Percentiles rank a stretch among this genome's conserved stretches.
Conservation (phyloP, 2,888 invertebrate genomes). For the Latheticus oryzae region DNA sequence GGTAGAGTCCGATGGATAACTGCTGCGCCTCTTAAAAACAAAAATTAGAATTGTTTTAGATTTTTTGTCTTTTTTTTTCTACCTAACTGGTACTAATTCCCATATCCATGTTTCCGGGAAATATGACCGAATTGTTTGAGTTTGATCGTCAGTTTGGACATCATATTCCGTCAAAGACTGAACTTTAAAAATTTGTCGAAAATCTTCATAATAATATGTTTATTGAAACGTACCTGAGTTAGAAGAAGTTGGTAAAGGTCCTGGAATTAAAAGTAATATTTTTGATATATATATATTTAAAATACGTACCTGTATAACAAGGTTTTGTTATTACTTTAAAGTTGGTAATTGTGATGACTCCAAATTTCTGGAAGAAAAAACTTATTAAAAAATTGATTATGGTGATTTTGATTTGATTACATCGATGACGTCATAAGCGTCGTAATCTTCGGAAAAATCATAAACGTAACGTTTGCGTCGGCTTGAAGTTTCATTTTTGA, state of each 20-base stretch:
- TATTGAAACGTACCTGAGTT: conserved; percentile 26
- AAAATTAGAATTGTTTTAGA: conserved; percentile 15
- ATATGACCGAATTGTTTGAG: conserved; percentile 62
- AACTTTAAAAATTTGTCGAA: conserved; percentile 45
- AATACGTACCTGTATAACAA: conserved; percentile 59
- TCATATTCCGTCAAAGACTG: conserved; percentile 54
- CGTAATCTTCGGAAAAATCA: conserved; percentile 57
- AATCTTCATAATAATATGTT: conserved; percentile 6
- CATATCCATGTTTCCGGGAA: conserved; percentile 77
- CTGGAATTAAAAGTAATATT: conserved; percentile 43
- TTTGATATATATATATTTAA: neutral
- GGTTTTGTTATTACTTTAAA: conserved; percentile 69
- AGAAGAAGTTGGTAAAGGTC: conserved; percentile 42
- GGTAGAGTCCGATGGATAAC: conserved; percentile 65
- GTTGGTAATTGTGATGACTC: conserved; percentile 69
- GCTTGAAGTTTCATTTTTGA: conserved; percentile 38
- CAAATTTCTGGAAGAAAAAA: conserved; percentile 66
- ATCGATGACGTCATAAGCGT: conserved; percentile 60
- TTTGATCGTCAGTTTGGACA: conserved; percentile 50
- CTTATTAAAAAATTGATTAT: conserved; percentile 23
- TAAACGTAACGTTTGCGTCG: conserved; percentile 53
- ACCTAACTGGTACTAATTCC: conserved; percentile 70
- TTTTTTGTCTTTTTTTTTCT: conserved; percentile 24
- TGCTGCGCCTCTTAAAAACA: conserved; percentile 20
- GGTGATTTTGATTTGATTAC: conserved; percentile 51